phyloP scores from a whole-genome alignment of 2,888 invertebrate species.

The Clostera curtula region DNA sequence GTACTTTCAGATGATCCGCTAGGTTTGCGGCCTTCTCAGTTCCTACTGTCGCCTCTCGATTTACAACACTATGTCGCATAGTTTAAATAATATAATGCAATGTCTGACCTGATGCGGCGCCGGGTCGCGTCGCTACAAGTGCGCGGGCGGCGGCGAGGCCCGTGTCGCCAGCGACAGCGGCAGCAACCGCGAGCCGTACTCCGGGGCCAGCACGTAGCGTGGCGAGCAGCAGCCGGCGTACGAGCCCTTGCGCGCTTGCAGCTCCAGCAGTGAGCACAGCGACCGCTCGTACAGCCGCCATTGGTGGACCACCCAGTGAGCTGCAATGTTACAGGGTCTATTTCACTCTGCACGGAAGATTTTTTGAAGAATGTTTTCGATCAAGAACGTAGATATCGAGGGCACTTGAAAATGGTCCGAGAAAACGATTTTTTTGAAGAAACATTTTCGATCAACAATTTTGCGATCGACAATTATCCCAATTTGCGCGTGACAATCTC shows the following conservation, averaged over 20 bases:
- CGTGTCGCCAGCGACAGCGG: constrained; percentile 58
- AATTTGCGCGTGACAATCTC: too few species aligned
- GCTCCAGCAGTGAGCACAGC: constrained; percentile 58
- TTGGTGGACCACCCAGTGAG: constrained; percentile 62
- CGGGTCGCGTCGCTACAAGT: constrained; percentile 61
- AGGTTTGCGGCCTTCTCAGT: too few species aligned
- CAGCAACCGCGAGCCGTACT: constrained; percentile 50
- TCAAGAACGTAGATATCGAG: too few species aligned
- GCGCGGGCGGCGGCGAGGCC: constrained; percentile 62
- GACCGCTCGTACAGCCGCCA: constrained; percentile 68
- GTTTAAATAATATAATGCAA: background rate
- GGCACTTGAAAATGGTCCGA: too few species aligned
- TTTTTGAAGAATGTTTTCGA: constrained; percentile 2
- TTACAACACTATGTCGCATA: too few species aligned
- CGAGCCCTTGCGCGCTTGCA: constrained; percentile 53
- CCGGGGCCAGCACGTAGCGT: constrained; percentile 59
- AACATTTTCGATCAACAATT: too few species aligned
- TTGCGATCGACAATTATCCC: too few species aligned
- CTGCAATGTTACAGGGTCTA: constrained; percentile 27
- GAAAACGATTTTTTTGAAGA: too few species aligned
- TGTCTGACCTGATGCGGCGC: constrained; percentile 49
- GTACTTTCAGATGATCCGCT: too few species aligned
- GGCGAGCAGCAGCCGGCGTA: constrained; percentile 59
- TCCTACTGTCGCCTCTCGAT: too few species aligned
- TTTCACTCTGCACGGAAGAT: background rate